Base-by-base conservation (phyloP, 1,140 invertebrate species). In the Pogonomyrmex californicus region DNA sequence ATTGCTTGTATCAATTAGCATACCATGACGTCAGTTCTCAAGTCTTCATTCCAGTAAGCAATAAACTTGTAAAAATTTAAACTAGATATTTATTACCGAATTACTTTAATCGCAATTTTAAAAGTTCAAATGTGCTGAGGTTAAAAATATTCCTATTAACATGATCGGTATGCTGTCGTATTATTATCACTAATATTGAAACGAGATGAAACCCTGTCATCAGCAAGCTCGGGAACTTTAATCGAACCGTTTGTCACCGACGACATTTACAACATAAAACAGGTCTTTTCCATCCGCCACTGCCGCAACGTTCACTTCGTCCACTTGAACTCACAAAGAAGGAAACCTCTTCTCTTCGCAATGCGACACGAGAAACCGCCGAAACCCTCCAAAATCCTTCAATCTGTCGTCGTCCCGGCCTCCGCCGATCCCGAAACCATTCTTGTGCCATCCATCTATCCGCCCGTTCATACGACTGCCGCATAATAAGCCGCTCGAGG, bases 401-500 rank as follows among this genome's bases (percentile, higher is more conserved):
- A 91, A 87, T 87, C 87, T 92, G 89, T 92, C 90, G 86, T 88
- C 87, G 87, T 89, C 79, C 75, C 41, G 66, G 30, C 82, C 87
- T 77, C 68, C 56, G 73, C 63, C 86, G 56, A 82, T 65, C 86
- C 81, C 70, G 85, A 91, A 92, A 92, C 88, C 91, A 90, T 90
- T 66, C 88, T 44, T 88, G 91, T 90, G 90, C 87, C 87, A 87
- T 86, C 89, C 83, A 88, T 91, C 87, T 90, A 89, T 90, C 79
- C 86, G 71, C 73, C 62, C 86, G 60, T 88, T 70, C 77, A 70
- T 70, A 81, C 75, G 60, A 83, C 86, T 75, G 90, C 85, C 63
- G 89, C 88, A 91, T 92, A 93, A 93, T 93, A 92, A 93, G 91
- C 92, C 66, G 86, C 85, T 88, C 86, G 91, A 90, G 90, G 91